phyloP scores from a whole-genome alignment of 2,113 vertebrate genomes.

The Steatornis caripensis region DNA sequence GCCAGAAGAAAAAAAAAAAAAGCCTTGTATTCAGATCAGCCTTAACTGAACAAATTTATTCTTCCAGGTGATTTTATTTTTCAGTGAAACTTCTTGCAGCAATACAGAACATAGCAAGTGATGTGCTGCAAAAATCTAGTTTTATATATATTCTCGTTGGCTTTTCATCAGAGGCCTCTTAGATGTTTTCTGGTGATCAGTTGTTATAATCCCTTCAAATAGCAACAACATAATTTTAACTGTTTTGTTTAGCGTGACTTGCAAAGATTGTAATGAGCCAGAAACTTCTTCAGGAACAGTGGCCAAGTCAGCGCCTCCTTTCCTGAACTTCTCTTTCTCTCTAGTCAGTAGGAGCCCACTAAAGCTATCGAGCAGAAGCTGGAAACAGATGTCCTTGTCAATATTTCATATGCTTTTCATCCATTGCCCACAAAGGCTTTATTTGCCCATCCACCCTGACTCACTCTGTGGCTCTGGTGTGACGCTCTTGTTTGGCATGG shows the following conservation, averaged over 20 bases:
- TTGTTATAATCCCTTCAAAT: not conserved
- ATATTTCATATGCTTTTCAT: not conserved
- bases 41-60: not conserved
- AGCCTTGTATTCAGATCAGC: not conserved
- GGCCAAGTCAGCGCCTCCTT: not conserved
- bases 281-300: not conserved
- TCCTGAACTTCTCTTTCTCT: not conserved
- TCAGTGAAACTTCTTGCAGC: not conserved
- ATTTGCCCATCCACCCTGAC: accelerated
- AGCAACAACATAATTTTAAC: not conserved
- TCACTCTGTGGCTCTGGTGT: not conserved
- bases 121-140: not conserved
- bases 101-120: not conserved
- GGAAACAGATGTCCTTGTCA: not conserved
- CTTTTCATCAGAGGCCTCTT: not conserved
- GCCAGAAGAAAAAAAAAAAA: not conserved
- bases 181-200: not conserved
- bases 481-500: not conserved
- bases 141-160: not conserved
- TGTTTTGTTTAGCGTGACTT: not conserved
- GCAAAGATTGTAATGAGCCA: not conserved
- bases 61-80: not conserved
- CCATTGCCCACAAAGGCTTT: not conserved
- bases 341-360: not conserved
- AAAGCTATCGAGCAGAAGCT: not conserved